Base-by-base conservation (phyloP, 1,140 invertebrate genomes). In the Caenorhabditis inopinata region DNA sequence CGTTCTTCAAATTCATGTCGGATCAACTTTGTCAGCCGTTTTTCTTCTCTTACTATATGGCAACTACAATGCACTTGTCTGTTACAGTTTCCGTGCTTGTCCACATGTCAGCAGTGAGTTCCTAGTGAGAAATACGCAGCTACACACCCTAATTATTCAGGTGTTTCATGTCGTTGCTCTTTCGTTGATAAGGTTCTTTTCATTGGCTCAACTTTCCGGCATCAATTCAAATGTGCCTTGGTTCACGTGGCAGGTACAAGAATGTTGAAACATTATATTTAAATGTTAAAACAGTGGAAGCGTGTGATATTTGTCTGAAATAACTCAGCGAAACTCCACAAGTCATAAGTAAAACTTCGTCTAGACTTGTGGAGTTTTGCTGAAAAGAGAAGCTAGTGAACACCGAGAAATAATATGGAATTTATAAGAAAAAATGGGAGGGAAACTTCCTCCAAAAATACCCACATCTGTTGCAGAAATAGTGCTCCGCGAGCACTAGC, bases 121-220 rank as follows among this genome's bases (percentile, higher is more conserved):
- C n/a, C n/a, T n/a, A n/a, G n/a, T n/a, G n/a, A n/a, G n/a, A n/a
- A n/a, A n/a, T n/a, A n/a, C n/a, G n/a, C n/a, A n/a, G n/a, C n/a
- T n/a, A n/a, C n/a, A 45, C 18, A 46, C n/a, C 6, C 21, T 45
- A 9, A 45, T 29, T 49, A n/a, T 79, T 49, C 46, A 80, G 74
- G 83, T 86, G 5, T 86, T 85, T 32, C 85, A 85, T 73, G 83
- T 85, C 2, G 85, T 85, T 38, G 85, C 83, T 27, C 80, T 87
- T 35, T 85, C 85, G 4, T 79, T 85, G 11, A 81, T 85, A n/a
- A 53, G 85, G 23, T 86, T 86, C 76, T 80, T 85, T 12, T 85
- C 85, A 21, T 74, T 85, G 32, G 47, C 62, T 16, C 68, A 81
- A 38, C 68, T 86, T 11, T 62, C 76, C 11, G 29, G 82, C 18